phyloP scores from a whole-genome alignment of 2,113 vertebrate species.

The Ptyas mucosa region DNA sequence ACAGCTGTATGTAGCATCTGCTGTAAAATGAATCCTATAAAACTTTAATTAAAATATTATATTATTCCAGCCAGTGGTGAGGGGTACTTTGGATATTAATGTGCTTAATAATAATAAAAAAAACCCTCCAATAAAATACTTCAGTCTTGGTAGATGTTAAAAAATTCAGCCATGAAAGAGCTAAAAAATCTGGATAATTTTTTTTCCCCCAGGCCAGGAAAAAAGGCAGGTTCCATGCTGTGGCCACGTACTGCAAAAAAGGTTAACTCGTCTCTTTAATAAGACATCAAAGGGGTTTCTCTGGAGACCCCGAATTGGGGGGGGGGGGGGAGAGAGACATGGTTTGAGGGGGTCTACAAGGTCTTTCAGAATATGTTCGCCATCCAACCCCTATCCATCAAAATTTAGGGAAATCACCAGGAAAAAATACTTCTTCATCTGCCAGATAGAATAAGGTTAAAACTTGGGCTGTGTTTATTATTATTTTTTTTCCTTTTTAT shows the following conservation, averaged over 20 bases:
- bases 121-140: neutral
- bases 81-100: constrained; percentile 20
- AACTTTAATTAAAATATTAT: constrained; percentile 28
- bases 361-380: neutral
- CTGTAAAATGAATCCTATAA: neutral
- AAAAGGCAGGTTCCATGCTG: neutral
- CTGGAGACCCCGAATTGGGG: neutral
- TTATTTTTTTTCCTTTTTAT: neutral
- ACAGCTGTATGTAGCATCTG: constrained; percentile 13
- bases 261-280: neutral
- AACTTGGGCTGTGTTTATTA: neutral
- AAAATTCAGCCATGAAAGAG: neutral
- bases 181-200: neutral
- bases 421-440: no score
- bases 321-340: no score
- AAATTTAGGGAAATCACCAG: neutral
- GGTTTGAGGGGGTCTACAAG: neutral
- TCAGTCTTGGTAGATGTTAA: neutral
- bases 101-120: constrained; percentile 19
- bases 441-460: neutral
- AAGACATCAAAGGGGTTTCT: neutral
- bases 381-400: neutral
- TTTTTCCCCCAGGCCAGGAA: neutral
- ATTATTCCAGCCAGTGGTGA: constrained; percentile 8
- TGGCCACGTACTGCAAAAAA: neutral